Conservation (phyloP, 2,113 vertebrate genomes). For the Gallinago media region DNA sequence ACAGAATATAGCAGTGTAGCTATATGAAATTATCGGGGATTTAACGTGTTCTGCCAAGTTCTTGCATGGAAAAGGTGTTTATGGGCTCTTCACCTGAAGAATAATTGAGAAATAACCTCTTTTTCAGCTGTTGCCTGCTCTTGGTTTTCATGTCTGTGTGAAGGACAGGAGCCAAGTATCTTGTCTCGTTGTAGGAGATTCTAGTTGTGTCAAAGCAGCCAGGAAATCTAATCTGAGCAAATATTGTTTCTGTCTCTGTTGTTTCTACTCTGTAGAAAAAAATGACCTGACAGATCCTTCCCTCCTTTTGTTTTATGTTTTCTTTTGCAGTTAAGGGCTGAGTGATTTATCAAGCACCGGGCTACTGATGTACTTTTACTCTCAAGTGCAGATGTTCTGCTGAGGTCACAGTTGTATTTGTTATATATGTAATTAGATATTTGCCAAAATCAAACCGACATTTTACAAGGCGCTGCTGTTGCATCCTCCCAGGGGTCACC, state of each 20-base stretch:
- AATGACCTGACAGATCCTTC: background rate
- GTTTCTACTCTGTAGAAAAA: background rate
- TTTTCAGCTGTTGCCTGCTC: background rate
- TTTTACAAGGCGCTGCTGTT: background rate
- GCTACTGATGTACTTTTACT: background rate
- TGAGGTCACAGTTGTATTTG: background rate
- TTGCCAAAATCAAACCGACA: fast-evolving
- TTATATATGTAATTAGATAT: background rate
- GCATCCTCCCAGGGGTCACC: background rate
- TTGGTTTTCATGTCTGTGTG: background rate
- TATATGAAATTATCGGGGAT: too few species aligned
- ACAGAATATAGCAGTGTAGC: too few species aligned
- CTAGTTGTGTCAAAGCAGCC: background rate
- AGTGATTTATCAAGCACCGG: background rate
- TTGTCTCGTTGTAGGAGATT: background rate
- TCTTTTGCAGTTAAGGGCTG: background rate
- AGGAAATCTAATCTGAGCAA: background rate
- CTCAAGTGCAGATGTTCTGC: background rate
- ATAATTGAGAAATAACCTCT: background rate
- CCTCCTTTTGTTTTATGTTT: background rate
- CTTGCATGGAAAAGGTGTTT: background rate
- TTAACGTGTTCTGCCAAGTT: background rate
- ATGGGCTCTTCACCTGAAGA: background rate
- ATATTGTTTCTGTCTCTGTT: background rate
- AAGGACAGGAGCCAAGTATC: background rate